These are phyloP conservation scores for Psylliodes chrysocephalus DNA, from an alignment of 2,888 invertebrate species.

Conservation along the genomic window DNA sequence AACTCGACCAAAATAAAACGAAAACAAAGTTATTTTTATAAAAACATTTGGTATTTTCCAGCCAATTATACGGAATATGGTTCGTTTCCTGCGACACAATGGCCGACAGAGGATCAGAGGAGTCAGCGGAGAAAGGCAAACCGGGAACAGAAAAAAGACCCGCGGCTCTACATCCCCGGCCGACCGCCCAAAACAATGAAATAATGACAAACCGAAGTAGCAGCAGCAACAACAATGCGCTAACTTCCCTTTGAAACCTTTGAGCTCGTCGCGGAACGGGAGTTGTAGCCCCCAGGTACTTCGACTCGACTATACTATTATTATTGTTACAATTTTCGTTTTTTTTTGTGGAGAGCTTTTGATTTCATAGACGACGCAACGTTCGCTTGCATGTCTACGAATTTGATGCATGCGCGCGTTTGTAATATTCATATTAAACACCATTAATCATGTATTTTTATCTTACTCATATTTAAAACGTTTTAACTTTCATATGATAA, in stretches of 20 bases:
- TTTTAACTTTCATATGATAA: too few species aligned
- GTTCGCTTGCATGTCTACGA: too few species aligned
- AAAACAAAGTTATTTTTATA: background rate
- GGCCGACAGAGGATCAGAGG: background rate
- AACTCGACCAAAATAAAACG: too few species aligned
- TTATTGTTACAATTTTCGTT: conserved; percentile 35
- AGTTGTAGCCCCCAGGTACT: conserved; percentile 49
- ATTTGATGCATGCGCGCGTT: too few species aligned
- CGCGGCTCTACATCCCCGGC: conserved; percentile 25
- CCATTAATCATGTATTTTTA: too few species aligned
- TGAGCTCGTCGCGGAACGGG: conserved; percentile 50
- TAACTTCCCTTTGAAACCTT: conserved; percentile 53
- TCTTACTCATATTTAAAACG: too few species aligned
- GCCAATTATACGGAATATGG: background rate
- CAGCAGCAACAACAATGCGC: conserved; percentile 53
- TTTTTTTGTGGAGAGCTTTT: too few species aligned
- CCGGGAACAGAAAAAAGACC: conserved; percentile 7
- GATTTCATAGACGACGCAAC: too few species aligned
- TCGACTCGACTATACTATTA: too few species aligned
- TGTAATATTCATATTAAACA: too few species aligned
- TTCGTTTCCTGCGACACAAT: conserved; percentile 22
- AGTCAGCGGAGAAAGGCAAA: conserved; percentile 20
- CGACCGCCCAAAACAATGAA: conserved; percentile 56
- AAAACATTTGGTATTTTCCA: background rate
- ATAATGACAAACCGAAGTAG: conserved; percentile 60